These are phyloP conservation scores for Argyrosomus regius DNA, from an alignment of 2,797 vertebrate genomes.

Conservation along the genomic window DNA sequence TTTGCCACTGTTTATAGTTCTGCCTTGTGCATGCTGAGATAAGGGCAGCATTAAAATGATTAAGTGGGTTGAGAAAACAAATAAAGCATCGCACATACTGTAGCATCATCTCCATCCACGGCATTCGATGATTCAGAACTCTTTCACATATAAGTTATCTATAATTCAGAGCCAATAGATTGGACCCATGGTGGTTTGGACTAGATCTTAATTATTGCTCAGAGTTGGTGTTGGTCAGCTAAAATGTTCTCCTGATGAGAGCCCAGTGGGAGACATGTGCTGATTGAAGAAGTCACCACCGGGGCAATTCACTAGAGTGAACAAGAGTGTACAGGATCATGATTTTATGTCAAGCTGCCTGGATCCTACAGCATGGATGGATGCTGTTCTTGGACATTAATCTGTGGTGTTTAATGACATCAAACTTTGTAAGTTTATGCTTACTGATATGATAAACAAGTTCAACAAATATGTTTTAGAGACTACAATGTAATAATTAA, in stretches of 20 bases:
- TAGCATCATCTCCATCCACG: conserved; percentile 13
- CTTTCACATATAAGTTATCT: conserved; percentile 48
- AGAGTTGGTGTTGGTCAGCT: conserved; percentile 48
- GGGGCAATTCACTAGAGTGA: conserved; percentile 15
- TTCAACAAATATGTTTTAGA: neutral
- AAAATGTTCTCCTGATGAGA: conserved; percentile 48
- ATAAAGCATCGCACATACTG: conserved; percentile 8
- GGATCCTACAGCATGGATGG: neutral
- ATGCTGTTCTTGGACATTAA: neutral
- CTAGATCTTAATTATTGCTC: conserved; percentile 29
- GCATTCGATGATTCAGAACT: conserved; percentile 40
- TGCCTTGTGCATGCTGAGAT: neutral
- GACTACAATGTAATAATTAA: neutral
- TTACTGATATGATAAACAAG: conserved; percentile 13
- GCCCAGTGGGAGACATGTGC: conserved; percentile 22
- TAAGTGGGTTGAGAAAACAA: conserved; percentile 5
- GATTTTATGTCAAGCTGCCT: conserved; percentile 2
- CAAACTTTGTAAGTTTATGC: conserved; percentile 1
- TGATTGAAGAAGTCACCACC: conserved; percentile 43
- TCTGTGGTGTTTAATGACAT: conserved; percentile 4
- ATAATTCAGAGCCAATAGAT: conserved; percentile 45
- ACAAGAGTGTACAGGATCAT: neutral
- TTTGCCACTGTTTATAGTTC: neutral
- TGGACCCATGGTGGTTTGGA: conserved; percentile 28
- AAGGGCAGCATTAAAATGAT: neutral